These are phyloP conservation scores for Iselma pallidipennis DNA, from an alignment of 2,888 invertebrate species.

Conservation along the genomic window DNA sequence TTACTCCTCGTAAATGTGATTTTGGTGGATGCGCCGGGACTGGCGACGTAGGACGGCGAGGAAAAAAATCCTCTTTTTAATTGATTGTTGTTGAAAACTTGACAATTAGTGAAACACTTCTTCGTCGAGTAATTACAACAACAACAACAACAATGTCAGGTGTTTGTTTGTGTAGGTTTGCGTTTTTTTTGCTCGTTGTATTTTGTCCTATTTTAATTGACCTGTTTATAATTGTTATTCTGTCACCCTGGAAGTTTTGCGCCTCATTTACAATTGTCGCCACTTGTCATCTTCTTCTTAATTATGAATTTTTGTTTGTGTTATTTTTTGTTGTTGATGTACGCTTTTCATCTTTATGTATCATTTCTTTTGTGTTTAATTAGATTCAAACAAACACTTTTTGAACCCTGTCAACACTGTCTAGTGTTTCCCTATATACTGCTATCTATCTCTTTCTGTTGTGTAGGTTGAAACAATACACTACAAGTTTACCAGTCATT, in stretches of 20 bases:
- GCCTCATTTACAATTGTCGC: neutral
- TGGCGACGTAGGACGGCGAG: neutral
- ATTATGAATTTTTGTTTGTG: neutral
- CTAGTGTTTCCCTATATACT: neutral
- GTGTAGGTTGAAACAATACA: slow-evolving; percentile 32
- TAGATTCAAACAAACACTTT: neutral
- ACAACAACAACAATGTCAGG: neutral
- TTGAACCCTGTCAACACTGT: no score
- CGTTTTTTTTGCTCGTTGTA: no score
- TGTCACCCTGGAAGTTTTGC: neutral
- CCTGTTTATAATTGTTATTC: neutral
- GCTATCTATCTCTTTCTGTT: neutral
- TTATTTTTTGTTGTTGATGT: no score
- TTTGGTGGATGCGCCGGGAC: neutral
- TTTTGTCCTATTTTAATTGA: neutral
- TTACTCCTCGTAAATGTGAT: no score
- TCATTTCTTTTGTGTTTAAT: neutral
- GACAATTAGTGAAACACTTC: neutral
- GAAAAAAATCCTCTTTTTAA: neutral
- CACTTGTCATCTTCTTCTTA: neutral
- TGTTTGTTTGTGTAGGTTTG: no score
- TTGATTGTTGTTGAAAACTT: neutral
- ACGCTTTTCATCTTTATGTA: neutral
- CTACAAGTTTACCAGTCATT: slow-evolving; percentile 27
- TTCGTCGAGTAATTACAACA: neutral